Evolutionary conservation across 92 coral and sea anemone species (phyloP), one percentile per base, ranked within the genome.

Genomic region (Siderastrea radians): DNA sequence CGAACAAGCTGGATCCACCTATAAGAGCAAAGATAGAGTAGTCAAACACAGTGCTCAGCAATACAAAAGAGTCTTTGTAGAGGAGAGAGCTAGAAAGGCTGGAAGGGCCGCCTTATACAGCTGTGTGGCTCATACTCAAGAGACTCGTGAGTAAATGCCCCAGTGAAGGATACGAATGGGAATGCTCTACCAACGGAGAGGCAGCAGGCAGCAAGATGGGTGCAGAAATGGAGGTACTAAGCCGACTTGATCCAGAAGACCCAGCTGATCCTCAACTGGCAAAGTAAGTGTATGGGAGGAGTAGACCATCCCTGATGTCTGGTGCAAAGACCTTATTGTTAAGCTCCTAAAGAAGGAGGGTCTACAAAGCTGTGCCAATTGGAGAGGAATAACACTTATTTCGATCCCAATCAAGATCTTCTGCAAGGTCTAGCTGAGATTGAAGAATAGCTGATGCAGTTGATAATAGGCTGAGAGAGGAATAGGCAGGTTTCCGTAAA

Each of bases 311-410:
- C 78, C 78, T 16, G 12, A 49, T 44, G 78, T 50, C 78, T 87
- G 91, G 85, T 45, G n/a, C 19, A 70, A 66, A 59, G 86, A 74
- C 51, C 9, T 58, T 6, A 15, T 58, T 12, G 77, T 74, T 10
- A 49, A 74, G 78, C 15, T 74, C 15, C 44, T 62, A 1, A 66
- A 82, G 78, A 82, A 82, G 70, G 86, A 26, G 86, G 15, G 66
- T 66, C 74, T 67, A 64, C 50, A 63, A 75, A 26, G 38, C 38
- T 26, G 85, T 64, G 89, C 60, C 81, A 86, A 86, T 67, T 77
- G 84, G 84, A 54, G 78, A 55, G 87, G 79, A 52, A 82, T 82
- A 17, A 82, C 78, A 54, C 65, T 77, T 46, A 54, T 75, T 54
- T 58, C 88, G 13, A 79, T 44, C 15, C 84, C 84, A 19, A 60